Evolutionary conservation across 2,113 vertebrate genomes (phyloP), one percentile per base, ranked within the genome.

Genomic region (Tachycineta bicolor): DNA sequence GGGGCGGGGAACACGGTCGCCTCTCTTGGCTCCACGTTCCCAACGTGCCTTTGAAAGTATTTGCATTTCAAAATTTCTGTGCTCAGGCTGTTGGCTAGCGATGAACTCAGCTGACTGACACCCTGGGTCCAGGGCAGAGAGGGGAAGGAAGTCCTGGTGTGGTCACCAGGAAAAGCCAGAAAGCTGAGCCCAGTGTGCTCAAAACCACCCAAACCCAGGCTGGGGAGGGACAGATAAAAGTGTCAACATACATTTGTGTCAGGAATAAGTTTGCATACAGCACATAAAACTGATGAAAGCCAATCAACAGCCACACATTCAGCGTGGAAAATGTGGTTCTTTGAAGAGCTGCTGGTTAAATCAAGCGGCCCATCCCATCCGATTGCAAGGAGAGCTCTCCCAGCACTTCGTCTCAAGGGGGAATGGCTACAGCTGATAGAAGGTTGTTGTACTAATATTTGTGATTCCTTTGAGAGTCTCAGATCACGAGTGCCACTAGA

Each of bases 1-100:
- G 0, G 64, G 71, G 62, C 10, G 17, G 37, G 1, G 41, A 67
- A 10, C 11, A 6, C 0, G 0, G 68, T 94, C 8, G 0, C 39
- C 70, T 79, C 79, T 49, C 87, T 31, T 28, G 71, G 87, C 75
- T 93, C 47, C 49, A 17, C 2, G 4, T 52, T 75, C 60, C 93
- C 67, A 75, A 90, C 1, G 1, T 29, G 69, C 76, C 73, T 88
- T 44, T 79, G 60, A 13, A 93, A 82, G 18, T 71, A 20, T 82
- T 76, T 68, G 37, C 46, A 26, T 75, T 93, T 90, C 46, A 34
- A n/a, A 70, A 86, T 59, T 74, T 70, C 82, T 83, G 33, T 7
- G 5, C 78, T 86, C 24, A 1, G 79, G 78, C 74, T 79, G 75
- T 62, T 89, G 63, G 50, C 24, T 67, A 10, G 13, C 0, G 0